phyloP scores from a whole-genome alignment of 2,888 invertebrate genomes.

The Nephrotoma appendiculata region DNA sequence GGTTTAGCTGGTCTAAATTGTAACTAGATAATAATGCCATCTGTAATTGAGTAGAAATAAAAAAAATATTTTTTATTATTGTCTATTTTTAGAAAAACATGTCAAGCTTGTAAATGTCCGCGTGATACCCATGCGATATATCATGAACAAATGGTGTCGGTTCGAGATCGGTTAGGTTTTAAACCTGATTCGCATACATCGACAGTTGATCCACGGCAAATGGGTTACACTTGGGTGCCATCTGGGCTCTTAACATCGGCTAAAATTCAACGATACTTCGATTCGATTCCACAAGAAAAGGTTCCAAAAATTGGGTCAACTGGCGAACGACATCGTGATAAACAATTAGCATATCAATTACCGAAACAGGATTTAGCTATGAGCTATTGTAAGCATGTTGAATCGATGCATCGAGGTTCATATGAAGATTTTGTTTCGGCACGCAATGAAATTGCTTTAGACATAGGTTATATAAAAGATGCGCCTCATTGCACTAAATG shows the following conservation, averaged over 20 bases:
- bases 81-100: conserved; percentile 70
- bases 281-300: conserved; percentile 70
- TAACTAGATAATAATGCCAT: background rate
- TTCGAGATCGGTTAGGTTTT: conserved; percentile 56
- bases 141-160: conserved; percentile 73
- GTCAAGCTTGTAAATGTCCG: conserved; percentile 84
- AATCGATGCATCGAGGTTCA: conserved; percentile 58
- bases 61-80: conserved; percentile 11
- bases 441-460: conserved; percentile 89
- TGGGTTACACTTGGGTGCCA: conserved; percentile 57
- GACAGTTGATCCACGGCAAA: conserved; percentile 41
- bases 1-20: background rate
- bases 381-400: conserved; percentile 77
- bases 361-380: conserved; percentile 89
- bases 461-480: conserved; percentile 64
- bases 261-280: conserved; percentile 82
- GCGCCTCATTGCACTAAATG: conserved; percentile 52
- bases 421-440: conserved; percentile 91
- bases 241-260: conserved; percentile 29
- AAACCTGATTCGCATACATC: conserved; percentile 40
- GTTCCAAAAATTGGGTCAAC: conserved; percentile 56
- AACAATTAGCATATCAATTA: conserved; percentile 74
- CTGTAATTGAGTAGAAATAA: background rate
- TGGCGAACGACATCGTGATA: conserved; percentile 67
- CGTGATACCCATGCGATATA: conserved; percentile 80